Evolutionary conservation across 2,888 invertebrate genomes (phyloP).

Genomic region (Caprella mutica): DNA sequence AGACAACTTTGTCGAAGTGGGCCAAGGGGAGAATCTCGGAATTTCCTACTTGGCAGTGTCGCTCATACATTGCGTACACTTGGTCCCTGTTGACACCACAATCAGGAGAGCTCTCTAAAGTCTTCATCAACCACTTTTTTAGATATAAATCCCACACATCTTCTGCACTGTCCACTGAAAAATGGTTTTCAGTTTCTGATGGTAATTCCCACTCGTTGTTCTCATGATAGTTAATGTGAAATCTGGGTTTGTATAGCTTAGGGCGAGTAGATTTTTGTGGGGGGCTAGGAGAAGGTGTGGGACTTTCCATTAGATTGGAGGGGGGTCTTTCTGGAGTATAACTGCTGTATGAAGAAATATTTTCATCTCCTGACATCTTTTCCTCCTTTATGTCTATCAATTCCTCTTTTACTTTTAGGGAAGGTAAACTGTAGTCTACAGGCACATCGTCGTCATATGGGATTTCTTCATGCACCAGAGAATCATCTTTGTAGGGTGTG

Average conservation of each 20-base stretch:
- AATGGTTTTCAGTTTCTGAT: constrained; percentile 13
- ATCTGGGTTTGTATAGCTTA: constrained; percentile 30
- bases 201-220: no score
- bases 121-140: constrained; percentile 13
- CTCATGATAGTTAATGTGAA: constrained; percentile 19
- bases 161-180: constrained; percentile 7
- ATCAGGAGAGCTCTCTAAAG: constrained; percentile 18
- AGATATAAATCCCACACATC: constrained; percentile 12
- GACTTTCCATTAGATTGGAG: constrained; percentile 9
- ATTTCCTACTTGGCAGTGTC: constrained; percentile 9
- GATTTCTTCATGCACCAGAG: no score
- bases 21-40: constrained; percentile 14
- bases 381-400: constrained; percentile 14
- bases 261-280: constrained; percentile 15
- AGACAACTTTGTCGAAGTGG: constrained; percentile 16
- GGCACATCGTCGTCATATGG: constrained; percentile 16
- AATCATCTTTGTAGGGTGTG: no score
- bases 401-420: constrained; percentile 27
- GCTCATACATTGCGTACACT: constrained; percentile 22
- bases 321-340: constrained; percentile 16
- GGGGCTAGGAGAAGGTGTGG: constrained; percentile 19
- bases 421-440: constrained; percentile 27
- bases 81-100: constrained; percentile 29
- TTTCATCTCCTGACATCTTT: constrained; percentile 16
- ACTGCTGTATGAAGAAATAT: neutral